Base-by-base conservation (phyloP, 1,140 invertebrate species). In the Doryteuthis pealeii region DNA sequence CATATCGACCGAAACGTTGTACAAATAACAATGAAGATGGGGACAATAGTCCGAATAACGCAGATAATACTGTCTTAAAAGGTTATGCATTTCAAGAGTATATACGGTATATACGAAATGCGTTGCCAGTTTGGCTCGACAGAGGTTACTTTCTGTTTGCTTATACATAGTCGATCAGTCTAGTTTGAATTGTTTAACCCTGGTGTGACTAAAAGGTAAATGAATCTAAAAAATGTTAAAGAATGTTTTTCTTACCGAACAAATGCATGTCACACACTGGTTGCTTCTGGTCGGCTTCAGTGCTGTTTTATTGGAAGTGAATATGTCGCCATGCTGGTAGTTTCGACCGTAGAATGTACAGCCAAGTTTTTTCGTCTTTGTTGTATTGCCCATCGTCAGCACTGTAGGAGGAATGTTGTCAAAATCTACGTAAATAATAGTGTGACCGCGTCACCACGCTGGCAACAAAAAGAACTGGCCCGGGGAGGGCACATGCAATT, bases 381-480 rank as follows among this genome's bases (percentile, higher is more conserved):
- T 73, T 14, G 67, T 62, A 15, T 71, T 58, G 10, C 32, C 73
- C 71, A 77, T 75, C 71, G 70, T 74, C 73, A 54, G 71, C 71
- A 78, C 81, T 82, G 79, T 82, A 76, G 81, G 81, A 79, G 81
- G 81, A 82, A 82, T 74, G 81, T 82, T 82, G 79, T 78, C 78
- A 82, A 81, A 76, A 79, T 82, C 81, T 82, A 79, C 76, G 77
- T 79, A 76, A 80, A 76, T 68, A 68, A 68, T 68, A 68, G 66
- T 68, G 28, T 30, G 66, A 26, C 66, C 30, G 66, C 30, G 28
- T 68, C 66, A 68, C 66, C 66, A 68, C 28, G 30, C 66, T 26
- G 30, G 66, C 31, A 68, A 32, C 58, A 68, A 26, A 68, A 32
- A 33, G 32, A 68, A 30, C 18, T 62, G 22, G 26, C 54, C 54